Base-by-base conservation (phyloP, 64 coral and sea anemone genomes). In the Montipora cactus region DNA sequence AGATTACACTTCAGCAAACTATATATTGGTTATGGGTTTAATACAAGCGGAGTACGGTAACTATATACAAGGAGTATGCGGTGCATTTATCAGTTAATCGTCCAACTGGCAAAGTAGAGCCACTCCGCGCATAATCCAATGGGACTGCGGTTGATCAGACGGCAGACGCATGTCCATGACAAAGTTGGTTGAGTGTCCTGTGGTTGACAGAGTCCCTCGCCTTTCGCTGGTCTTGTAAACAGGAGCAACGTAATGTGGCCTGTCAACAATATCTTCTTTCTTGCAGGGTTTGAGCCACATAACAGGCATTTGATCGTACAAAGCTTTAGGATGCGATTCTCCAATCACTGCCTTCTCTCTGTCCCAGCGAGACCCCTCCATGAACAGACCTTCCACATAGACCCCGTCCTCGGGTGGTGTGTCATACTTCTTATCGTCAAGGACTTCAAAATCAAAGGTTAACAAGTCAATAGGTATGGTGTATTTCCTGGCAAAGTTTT, bases 81-180 rank as follows among this genome's bases (percentile, higher is more conserved):
- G 5, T 7, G 68, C 16, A 55, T 81, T 8, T 59, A 22, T 28
- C 21, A 62, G 45, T 86, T 79, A 98, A 76, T 98, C 93, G 88
- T 99, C 98, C 51, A 99, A 90, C 87, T 99, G 98, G 52, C 98
- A 99, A 46, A 99, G 84, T 44, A 99, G 79, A 72, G 98, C 98
- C 9, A 99, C 95, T 90, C 98, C 98, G 57, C 98, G 98, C 95
- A 96, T 99, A 75, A 99, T 87, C 98, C 98, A 99, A 81, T 99
- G 98, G 18, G 95, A 93, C 87, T 88, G 95, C 78, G 98, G 98
- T 87, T 96, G 98, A 75, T 99, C 95, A 76, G 98, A 99, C 2
- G 98, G 98, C 72, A 99, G 95, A 80, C 98, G 98, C 89, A 99
- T 96, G 84, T 99, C 98, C 98, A 99, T 99, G 22, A 99, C 98